Conservation (phyloP, 2,888 invertebrate genomes). For the Eristalinus sepulchralis region DNA sequence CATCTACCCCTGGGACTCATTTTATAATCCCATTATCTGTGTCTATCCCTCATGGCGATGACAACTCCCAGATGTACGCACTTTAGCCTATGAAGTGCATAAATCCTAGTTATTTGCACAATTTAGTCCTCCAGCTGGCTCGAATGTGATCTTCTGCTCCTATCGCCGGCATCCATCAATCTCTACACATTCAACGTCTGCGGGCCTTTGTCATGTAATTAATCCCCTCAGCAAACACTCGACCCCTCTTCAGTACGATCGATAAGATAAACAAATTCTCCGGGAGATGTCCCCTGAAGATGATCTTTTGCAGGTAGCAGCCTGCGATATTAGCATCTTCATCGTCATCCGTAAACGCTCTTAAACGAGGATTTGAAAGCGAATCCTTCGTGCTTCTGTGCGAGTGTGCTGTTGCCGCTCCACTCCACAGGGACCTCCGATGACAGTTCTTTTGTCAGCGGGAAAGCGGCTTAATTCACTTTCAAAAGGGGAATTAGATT, state of each 20-base stretch:
- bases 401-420: constrained; percentile 35
- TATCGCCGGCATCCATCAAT: constrained; percentile 12
- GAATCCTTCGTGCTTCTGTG: constrained; percentile 43
- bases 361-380: constrained; percentile 62
- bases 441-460: constrained; percentile 65
- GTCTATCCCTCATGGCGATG: neutral
- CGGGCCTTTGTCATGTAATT: constrained; percentile 16
- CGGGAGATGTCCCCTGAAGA: constrained; percentile 33
- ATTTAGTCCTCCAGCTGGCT: constrained; percentile 4
- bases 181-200: neutral
- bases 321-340: constrained; percentile 39
- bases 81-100: neutral
- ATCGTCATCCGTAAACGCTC: constrained; percentile 45
- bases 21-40: neutral
- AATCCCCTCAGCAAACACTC: constrained; percentile 45
- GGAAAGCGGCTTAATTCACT: constrained; percentile 51
- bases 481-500: constrained; percentile 60
- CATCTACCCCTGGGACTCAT: neutral
- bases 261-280: constrained; percentile 31
- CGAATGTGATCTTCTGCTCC: neutral
- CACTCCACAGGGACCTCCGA: constrained; percentile 4
- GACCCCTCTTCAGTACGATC: constrained; percentile 3
- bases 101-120: neutral
- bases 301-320: constrained; percentile 18
- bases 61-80: neutral